Base-by-base conservation (phyloP, 1,140 invertebrate species). In the Copidosoma floridanum region DNA sequence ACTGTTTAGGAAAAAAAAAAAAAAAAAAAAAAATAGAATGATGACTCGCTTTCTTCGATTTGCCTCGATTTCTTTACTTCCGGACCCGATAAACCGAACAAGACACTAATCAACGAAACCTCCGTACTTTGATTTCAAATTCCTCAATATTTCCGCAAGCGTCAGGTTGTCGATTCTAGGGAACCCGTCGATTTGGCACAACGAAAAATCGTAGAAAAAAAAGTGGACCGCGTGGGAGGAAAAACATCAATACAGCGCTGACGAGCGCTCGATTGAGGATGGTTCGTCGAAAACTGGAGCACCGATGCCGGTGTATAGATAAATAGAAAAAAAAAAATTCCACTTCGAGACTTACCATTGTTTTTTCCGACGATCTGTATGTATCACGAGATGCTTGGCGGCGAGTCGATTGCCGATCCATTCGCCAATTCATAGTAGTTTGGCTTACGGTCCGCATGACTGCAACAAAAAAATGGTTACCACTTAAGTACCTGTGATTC, bases 331-430 rank as follows among this genome's bases (percentile, higher is more conserved):
- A n/a, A 29, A 47, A 60, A 53, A 60, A 54, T 47, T 60, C 35
- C 18, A 46, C 38, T 37, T 44, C 21, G 3, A n/a, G n/a, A 59
- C 57, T 59, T 50, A 59, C 57, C 41, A 8, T 18, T 53, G 43
- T 48, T 40, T 21, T 51, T 51, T 59, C n/a, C 51, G 27, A 60
- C 35, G 29, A n/a, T 54, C 53, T 60, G 51, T 53, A 60, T 60
- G 54, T 60, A 60, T 48, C 58, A 60, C 58, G 58, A 60, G 54
- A 60, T 54, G 50, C 29, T 47, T 47, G 50, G 18, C n/a, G n/a
- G n/a, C 51, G 43, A 54, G 58, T 54, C 58, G 43, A 47, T 29
- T 32, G 35, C 43, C 54, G 58, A 60, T 53, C 51, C 58, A 60
- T 60, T 47, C 40, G 4, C 32, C 58, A 54, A 40, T 54, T 60